A percentile compares a stretch with the other conserved stretches of the same genome.
These are phyloP conservation scores for Lasioglossum lativentre DNA, from an alignment of 2,888 invertebrate genomes.

Conservation along the genomic window DNA sequence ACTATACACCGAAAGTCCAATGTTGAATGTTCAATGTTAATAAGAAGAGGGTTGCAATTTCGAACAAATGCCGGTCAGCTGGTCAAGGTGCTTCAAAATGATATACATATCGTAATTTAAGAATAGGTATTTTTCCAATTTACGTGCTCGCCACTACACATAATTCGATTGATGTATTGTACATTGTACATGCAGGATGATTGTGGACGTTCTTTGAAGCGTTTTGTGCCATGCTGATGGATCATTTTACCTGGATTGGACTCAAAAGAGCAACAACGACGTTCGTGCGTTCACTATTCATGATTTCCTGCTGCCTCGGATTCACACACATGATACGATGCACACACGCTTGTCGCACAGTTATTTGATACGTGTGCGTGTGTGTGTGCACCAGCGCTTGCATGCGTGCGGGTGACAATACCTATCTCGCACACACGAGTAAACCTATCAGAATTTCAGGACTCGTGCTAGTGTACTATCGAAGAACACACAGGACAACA, in stretches of 20 bases:
- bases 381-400: not conserved
- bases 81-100: not conserved
- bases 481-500: conserved; percentile 35
- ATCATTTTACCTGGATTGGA: conserved; percentile 7
- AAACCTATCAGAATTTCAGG: conserved; percentile 43
- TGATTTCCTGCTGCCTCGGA: conserved; percentile 10
- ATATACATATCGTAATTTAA: not conserved
- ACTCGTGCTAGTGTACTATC: conserved; percentile 28
- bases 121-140: not conserved
- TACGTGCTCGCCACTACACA: not conserved
- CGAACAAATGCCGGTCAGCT: not conserved
- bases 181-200: not conserved
- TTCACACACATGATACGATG: not conserved
- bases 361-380: not conserved
- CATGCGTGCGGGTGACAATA: not conserved
- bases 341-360: not conserved
- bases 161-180: conserved; percentile 4
- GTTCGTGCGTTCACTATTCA: not conserved
- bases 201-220: not conserved
- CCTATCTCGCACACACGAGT: not conserved
- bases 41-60: too few relatives aligned
- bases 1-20: too few relatives aligned
- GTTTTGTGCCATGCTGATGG: conserved; percentile 16
- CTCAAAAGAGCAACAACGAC: not conserved
- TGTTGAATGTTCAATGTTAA: too few relatives aligned